These are phyloP conservation scores for Poecilia velifera DNA, from an alignment of 2,797 vertebrate species.

Conservation along the genomic window DNA sequence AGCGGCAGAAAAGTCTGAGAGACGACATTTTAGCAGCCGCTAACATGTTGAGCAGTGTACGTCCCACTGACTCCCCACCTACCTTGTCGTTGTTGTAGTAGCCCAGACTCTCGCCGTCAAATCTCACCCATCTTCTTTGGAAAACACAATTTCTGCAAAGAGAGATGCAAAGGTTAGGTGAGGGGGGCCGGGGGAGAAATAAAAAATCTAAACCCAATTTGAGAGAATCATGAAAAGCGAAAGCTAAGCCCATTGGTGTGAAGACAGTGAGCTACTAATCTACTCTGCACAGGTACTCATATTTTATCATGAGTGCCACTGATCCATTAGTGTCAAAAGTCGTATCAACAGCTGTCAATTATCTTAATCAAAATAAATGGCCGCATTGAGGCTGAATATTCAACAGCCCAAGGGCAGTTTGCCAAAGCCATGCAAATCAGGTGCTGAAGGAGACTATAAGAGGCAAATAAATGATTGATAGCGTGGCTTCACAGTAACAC, in stretches of 20 bases:
- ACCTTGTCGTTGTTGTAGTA: conserved; percentile 97
- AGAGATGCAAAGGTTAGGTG: background rate
- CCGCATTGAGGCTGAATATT: conserved; percentile 62
- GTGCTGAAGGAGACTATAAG: conserved; percentile 40
- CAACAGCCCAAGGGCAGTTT: conserved; percentile 53
- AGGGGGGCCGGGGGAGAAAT: too few relatives aligned
- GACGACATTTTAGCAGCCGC: background rate
- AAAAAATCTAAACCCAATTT: background rate
- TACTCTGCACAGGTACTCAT: conserved; percentile 44
- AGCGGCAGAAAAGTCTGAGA: background rate
- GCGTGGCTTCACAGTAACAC: conserved; percentile 15
- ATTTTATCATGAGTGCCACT: conserved; percentile 59
- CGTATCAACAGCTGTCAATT: conserved; percentile 72
- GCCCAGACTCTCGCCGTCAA: conserved; percentile 89
- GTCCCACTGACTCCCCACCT: conserved; percentile 28
- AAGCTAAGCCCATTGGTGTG: background rate
- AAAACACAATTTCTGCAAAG: conserved; percentile 89
- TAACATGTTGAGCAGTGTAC: background rate
- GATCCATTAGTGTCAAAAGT: conserved; percentile 68
- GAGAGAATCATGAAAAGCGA: background rate
- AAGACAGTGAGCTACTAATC: conserved; percentile 12
- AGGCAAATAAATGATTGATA: conserved; percentile 54
- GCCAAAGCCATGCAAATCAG: conserved; percentile 58
- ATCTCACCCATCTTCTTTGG: conserved; percentile 94
- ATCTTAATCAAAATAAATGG: conserved; percentile 73